A percentile compares a stretch with the other conserved stretches of the same genome.
Conservation (phyloP, 2,113 vertebrate genomes). For the Eulemur macaco region DNA sequence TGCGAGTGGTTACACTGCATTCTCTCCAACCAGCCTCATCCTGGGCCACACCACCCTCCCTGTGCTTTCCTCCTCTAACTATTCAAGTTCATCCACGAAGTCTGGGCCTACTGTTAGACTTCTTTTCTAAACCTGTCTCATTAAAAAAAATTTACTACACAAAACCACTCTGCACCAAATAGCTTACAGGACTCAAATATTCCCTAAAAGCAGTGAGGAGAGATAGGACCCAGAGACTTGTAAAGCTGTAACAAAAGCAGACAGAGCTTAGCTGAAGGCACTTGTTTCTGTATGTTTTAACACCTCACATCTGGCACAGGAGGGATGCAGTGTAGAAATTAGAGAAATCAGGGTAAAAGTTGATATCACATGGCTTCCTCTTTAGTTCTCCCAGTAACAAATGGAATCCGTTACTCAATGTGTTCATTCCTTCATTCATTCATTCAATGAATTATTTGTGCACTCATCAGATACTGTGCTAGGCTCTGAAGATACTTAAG, state of each 20-base stretch:
- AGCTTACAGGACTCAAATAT: not conserved
- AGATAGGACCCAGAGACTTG: not conserved
- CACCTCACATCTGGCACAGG: not conserved
- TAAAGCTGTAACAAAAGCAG: not conserved
- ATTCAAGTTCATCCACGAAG: not conserved
- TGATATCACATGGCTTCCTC: not conserved
- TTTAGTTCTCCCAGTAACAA: not conserved
- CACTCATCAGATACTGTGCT: not conserved
- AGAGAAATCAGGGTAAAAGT: not conserved
- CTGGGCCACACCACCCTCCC: not conserved
- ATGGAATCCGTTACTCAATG: not conserved
- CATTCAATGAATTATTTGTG: not conserved
- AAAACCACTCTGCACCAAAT: not conserved
- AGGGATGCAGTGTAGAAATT: not conserved
- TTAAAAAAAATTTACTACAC: not conserved
- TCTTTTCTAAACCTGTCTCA: not conserved
- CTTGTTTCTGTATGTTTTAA: not conserved
- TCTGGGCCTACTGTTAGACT: not conserved
- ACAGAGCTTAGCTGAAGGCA: not conserved
- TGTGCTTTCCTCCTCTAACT: not conserved
- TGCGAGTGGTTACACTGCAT: fast-evolving
- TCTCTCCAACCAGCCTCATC: not conserved
- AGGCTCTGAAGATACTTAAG: not conserved
- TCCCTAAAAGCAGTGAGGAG: not conserved
- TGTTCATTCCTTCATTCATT: not conserved